Conservation (phyloP, 2,888 invertebrate species). For the Trichogramma dendrolimi region DNA sequence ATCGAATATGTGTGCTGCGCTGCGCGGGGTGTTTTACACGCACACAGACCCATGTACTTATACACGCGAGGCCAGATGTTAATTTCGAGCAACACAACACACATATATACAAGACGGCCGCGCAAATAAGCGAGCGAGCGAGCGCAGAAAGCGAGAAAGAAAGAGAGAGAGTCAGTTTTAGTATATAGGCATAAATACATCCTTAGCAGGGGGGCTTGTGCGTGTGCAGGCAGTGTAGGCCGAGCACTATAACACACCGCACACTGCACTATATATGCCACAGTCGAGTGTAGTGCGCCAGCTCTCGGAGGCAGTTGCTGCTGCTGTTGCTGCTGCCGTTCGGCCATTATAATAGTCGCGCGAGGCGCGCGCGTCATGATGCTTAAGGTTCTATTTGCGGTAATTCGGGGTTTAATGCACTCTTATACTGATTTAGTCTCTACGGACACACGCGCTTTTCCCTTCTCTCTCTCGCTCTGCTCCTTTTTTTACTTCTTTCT, state of each 20-base stretch:
- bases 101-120: no score
- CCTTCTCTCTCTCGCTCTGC: constrained; percentile 1
- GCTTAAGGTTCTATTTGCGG: constrained; percentile 52
- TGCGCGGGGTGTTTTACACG: background rate
- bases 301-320: no score
- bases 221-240: no score
- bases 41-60: background rate
- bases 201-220: constrained; percentile 48
- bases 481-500: constrained; percentile 17
- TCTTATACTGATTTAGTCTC: constrained; percentile 45
- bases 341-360: constrained; percentile 49
- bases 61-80: constrained; percentile 45
- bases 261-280: no score
- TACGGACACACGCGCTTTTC: constrained; percentile 33
- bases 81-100: constrained; percentile 33
- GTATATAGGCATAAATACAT: constrained; percentile 48
- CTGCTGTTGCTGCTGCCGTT: no score
- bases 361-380: constrained; percentile 39
- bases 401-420: constrained; percentile 53
- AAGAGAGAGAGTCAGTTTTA: constrained; percentile 39
- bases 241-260: no score
- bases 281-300: no score
- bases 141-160: no score
- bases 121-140: no score
- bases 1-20: constrained; percentile 7